phyloP scores from a whole-genome alignment of 1,140 invertebrate genomes.

The Macrosteles quadrilineatus region DNA sequence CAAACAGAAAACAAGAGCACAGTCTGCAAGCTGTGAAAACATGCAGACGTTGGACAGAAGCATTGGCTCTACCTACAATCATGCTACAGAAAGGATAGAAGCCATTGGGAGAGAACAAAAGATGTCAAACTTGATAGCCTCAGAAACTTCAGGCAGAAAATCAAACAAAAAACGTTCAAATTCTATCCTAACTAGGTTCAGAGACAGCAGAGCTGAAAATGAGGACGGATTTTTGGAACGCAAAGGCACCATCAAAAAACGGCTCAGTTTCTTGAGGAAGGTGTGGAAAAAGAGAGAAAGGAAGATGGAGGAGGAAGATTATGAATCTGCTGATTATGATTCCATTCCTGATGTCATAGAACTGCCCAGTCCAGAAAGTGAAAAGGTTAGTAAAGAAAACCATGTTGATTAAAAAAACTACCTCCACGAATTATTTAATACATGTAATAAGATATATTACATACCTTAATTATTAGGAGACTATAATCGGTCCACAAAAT shows the following conservation, averaged over 20 bases:
- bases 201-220: not conserved
- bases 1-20: slow-evolving; percentile 1
- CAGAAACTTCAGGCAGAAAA: not conserved
- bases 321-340: slow-evolving; percentile 24
- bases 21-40: slow-evolving; percentile 22
- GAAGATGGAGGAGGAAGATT: slow-evolving; percentile 31
- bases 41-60: slow-evolving; percentile 10
- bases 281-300: slow-evolving; percentile 37
- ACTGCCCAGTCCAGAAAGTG: slow-evolving; percentile 31
- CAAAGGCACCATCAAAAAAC: slow-evolving; percentile 30
- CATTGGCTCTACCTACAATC: not conserved
- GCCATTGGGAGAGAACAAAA: not conserved
- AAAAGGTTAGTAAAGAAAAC: slow-evolving; percentile 31
- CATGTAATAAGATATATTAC: not conserved
- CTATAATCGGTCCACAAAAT: too few relatives aligned
- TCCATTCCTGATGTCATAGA: slow-evolving; percentile 18
- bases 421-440: not conserved
- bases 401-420: not conserved
- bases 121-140: not conserved
- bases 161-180: slow-evolving; percentile 19
- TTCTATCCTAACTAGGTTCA: not conserved
- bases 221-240: slow-evolving; percentile 16
- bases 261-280: slow-evolving; percentile 37
- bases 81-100: not conserved
- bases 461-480: not conserved